phyloP scores from a whole-genome alignment of 2,113 vertebrate species.

The Oreocharis arfaki region DNA sequence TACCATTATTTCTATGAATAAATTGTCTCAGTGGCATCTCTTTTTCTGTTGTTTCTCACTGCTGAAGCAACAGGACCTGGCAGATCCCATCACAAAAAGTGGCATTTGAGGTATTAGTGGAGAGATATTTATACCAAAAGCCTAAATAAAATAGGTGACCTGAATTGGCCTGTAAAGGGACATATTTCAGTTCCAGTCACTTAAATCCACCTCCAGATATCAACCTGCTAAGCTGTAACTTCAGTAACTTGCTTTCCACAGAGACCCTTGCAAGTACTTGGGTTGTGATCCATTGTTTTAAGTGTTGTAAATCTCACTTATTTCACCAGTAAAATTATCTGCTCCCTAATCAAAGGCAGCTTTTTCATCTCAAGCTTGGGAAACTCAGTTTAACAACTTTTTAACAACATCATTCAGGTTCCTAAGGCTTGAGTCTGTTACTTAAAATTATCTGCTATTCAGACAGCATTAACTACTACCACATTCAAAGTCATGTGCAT shows the following conservation, averaged over 20 bases:
- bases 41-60: neutral
- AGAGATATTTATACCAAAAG: neutral
- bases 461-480: constrained; percentile 49
- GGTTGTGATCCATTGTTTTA: neutral
- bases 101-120: neutral
- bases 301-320: neutral
- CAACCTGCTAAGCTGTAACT: neutral
- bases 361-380: constrained; percentile 21
- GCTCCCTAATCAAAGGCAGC: constrained; percentile 15
- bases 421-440: constrained; percentile 21
- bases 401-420: constrained; percentile 36
- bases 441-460: constrained; percentile 54
- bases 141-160: neutral
- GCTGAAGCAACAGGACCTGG: neutral
- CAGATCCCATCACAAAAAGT: neutral
- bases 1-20: neutral
- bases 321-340: neutral
- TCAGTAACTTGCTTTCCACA: neutral
- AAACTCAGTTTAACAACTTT: constrained; percentile 53
- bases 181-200: neutral
- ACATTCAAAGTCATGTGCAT: constrained; percentile 52
- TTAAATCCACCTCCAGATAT: neutral
- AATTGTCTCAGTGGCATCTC: neutral
- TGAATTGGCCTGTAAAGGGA: neutral
- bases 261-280: neutral